A percentile compares a stretch with the other conserved stretches of the same genome.
Conservation (phyloP, 2,797 vertebrate species). For the Crocodylus rhombifer region DNA sequence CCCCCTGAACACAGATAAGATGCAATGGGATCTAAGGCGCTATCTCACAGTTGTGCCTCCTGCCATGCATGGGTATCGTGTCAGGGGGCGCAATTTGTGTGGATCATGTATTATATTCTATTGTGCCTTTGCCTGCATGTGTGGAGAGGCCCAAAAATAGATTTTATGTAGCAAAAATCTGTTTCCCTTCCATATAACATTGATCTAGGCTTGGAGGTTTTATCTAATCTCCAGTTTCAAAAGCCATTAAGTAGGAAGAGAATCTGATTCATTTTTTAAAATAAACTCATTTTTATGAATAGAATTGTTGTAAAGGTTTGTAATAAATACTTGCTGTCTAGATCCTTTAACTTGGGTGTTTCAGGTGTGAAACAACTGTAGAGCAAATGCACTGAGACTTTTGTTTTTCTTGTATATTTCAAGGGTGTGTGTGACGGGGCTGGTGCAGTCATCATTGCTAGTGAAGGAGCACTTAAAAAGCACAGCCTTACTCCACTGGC, state of each 20-base stretch:
- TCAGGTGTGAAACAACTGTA: neutral
- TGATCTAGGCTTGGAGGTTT: neutral
- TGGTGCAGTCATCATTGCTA: constrained; percentile 90
- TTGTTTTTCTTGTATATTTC: neutral
- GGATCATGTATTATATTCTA: no score
- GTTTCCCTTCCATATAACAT: neutral
- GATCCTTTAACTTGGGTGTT: rapidly evolving
- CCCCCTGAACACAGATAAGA: no score
- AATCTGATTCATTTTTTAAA: neutral
- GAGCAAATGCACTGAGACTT: neutral
- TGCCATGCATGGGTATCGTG: no score
- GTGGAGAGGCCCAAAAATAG: neutral
- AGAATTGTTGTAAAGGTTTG: rapidly evolving
- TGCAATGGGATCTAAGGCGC: no score
- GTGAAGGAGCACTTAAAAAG: constrained; percentile 92
- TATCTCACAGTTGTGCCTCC: no score
- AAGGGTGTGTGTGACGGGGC: constrained; percentile 95
- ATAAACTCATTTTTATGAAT: neutral
- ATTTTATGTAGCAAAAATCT: neutral
- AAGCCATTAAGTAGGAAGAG: neutral
- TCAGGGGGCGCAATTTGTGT: no score
- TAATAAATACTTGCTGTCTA: neutral
- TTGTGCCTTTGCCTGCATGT: no score
- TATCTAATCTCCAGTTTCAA: neutral
- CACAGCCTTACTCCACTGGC: constrained; percentile 93